Evolutionary conservation across 2,113 vertebrate genomes (phyloP).

Genomic region (Zosterops pallidus): DNA sequence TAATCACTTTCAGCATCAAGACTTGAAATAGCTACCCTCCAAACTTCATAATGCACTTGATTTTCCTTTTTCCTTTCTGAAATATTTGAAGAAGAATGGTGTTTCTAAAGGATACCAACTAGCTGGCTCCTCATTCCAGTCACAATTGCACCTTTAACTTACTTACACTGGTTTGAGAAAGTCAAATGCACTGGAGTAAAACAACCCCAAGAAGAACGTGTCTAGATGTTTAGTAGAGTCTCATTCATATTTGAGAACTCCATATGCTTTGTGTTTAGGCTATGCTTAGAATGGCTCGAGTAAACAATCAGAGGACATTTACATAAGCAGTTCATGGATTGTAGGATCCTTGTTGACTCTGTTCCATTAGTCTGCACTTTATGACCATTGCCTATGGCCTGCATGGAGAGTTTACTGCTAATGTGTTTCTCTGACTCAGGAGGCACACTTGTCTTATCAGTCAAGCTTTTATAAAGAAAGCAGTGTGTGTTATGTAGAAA

Average conservation of each 20-base stretch:
- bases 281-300: not conserved
- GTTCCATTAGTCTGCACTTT: not conserved
- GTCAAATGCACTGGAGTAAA: not conserved
- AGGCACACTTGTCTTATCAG: not conserved
- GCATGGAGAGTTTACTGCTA: not conserved
- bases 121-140: not conserved
- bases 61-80: not conserved
- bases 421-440: not conserved
- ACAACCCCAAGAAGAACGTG: not conserved
- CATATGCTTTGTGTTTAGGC: not conserved
- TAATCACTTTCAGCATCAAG: not conserved
- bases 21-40: not conserved
- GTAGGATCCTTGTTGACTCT: not conserved
- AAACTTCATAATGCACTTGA: not conserved
- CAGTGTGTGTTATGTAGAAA: not conserved
- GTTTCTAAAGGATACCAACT: not conserved
- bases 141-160: not conserved
- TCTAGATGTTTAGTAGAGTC: not conserved
- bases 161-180: not conserved
- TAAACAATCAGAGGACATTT: not conserved
- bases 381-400: not conserved
- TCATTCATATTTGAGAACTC: not conserved
- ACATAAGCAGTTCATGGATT: not conserved
- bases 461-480: not conserved
- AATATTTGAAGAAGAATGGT: not conserved